phyloP scores from a whole-genome alignment of 2,888 invertebrate species.

The Drosophila fulvimacula region DNA sequence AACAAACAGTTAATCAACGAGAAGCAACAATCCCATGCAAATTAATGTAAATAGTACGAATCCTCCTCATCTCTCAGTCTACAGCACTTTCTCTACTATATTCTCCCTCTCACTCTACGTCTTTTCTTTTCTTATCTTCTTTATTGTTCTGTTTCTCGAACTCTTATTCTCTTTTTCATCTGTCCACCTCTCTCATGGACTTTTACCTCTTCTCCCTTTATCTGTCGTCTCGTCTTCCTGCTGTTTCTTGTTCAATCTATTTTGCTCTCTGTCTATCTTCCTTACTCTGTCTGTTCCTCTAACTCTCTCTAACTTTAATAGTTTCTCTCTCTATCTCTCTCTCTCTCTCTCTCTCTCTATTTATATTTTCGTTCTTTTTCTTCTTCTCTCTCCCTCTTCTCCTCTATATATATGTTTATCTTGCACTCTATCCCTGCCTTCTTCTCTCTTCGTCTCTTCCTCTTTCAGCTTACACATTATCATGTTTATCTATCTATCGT shows the following conservation, averaged over 20 bases:
- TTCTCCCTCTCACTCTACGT: not conserved
- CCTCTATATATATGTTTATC: not conserved
- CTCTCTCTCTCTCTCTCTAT: not conserved
- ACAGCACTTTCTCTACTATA: no score
- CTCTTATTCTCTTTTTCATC: not conserved
- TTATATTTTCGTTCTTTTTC: not conserved
- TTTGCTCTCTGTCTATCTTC: not conserved
- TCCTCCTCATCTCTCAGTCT: no score
- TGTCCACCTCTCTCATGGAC: not conserved
- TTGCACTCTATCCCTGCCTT: not conserved
- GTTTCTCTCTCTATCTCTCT: no score
- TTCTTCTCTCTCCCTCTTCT: not conserved
- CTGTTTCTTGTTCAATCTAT: not conserved
- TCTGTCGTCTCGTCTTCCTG: not conserved
- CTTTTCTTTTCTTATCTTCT: not conserved
- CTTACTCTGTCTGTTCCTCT: not conserved
- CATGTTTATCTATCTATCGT: no score
- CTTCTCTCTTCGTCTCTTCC: not conserved
- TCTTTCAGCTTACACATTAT: no score
- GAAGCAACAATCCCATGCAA: not conserved
- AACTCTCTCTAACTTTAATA: no score
- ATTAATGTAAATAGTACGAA: not conserved
- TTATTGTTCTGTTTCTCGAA: not conserved
- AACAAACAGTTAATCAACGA: not conserved
- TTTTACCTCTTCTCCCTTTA: not conserved